Evolutionary conservation across 2,888 invertebrate genomes (phyloP).

Genomic region (Phanerotoma sp.): DNA sequence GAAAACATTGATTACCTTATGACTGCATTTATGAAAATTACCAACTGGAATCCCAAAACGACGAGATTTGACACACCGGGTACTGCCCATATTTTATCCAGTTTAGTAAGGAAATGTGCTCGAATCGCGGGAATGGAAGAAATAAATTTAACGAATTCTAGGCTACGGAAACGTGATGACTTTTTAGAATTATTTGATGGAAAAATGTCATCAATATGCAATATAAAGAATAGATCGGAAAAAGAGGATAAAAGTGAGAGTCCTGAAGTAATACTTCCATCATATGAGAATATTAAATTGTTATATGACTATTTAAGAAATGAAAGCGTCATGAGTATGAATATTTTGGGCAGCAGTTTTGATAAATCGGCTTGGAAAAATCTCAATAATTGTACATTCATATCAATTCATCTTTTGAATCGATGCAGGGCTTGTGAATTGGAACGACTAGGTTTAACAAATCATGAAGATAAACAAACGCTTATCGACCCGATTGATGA

Average conservation of each 20-base stretch:
- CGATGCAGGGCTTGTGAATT: slow-evolving; percentile 18
- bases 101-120: slow-evolving; percentile 13
- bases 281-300: not conserved
- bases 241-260: not conserved
- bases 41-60: slow-evolving; percentile 15
- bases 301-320: slow-evolving; percentile 11
- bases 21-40: slow-evolving; percentile 15
- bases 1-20: slow-evolving; percentile 21
- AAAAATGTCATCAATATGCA: slow-evolving; percentile 13
- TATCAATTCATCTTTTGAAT: slow-evolving; percentile 12
- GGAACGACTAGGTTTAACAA: not conserved
- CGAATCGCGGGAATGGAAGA: not conserved
- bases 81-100: slow-evolving; percentile 9
- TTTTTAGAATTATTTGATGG: slow-evolving; percentile 2
- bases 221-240: slow-evolving; percentile 12
- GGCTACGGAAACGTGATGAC: too few species aligned
- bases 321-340: not conserved
- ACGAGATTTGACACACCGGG: slow-evolving; percentile 11
- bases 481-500: not conserved
- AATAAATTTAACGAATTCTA: too few species aligned
- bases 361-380: slow-evolving; percentile 6
- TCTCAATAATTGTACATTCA: slow-evolving; percentile 1
- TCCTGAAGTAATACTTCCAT: slow-evolving; percentile 4
- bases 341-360: not conserved
- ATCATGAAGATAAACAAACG: not conserved